Evolutionary conservation across 2,888 invertebrate species (phyloP).

Genomic region (Venusia cambrica): DNA sequence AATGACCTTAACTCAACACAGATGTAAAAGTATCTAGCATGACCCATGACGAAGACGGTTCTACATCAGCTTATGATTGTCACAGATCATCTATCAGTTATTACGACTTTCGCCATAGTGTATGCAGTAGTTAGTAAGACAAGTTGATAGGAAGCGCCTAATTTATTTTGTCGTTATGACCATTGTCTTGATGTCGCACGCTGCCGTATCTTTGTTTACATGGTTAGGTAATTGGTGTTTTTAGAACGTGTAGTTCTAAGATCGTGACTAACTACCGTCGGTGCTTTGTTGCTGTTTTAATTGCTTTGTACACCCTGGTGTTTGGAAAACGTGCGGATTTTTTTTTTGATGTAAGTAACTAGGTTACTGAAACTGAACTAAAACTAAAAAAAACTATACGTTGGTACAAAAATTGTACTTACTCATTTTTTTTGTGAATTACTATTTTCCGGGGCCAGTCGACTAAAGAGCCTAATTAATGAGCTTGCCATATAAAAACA

Average conservation of each 20-base stretch:
- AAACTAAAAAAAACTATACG: too few species aligned
- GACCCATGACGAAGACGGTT: conserved; percentile 1
- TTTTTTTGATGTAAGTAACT: too few species aligned
- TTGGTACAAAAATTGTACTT: too few species aligned
- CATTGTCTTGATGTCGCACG: conserved; percentile 41
- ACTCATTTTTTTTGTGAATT: too few species aligned
- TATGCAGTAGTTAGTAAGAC: conserved; percentile 1
- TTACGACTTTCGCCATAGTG: conserved; percentile 1
- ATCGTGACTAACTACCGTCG: too few species aligned
- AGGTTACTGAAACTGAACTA: too few species aligned
- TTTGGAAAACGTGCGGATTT: too few species aligned
- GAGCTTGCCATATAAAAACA: too few species aligned
- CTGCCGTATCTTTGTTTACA: conserved; percentile 19
- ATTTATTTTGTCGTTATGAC: conserved; percentile 52
- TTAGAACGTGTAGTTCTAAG: conserved; percentile 14
- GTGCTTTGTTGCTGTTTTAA: too few species aligned
- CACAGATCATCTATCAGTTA: conserved; percentile 6
- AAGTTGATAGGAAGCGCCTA: conserved; percentile 50
- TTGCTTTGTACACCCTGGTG: too few species aligned
- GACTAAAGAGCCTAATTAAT: too few species aligned
- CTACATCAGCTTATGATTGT: conserved; percentile 4
- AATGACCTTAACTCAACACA: conserved; percentile 10
- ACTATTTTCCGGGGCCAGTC: too few species aligned
- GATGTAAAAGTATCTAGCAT: conserved; percentile 5
- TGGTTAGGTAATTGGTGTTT: conserved; percentile 20